These are phyloP conservation scores for Cataglyphis albicans DNA, from an alignment of 2,888 invertebrate genomes.

Conservation along the genomic window DNA sequence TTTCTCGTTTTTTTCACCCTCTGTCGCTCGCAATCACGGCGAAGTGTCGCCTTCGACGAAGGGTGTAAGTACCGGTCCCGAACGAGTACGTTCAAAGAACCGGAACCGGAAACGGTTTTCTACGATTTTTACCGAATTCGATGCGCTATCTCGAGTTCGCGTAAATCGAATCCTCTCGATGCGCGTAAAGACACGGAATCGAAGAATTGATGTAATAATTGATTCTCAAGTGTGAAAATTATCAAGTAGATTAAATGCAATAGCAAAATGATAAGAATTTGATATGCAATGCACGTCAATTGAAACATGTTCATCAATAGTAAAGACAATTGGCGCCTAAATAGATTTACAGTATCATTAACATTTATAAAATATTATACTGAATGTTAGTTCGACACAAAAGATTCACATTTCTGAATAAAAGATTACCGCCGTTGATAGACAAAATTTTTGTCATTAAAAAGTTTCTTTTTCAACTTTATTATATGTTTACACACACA, in stretches of 20 bases:
- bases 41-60: slow-evolving; percentile 69
- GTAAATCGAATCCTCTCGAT: slow-evolving; percentile 49
- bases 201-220: slow-evolving; percentile 25
- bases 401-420: not conserved
- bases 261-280: not conserved
- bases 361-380: not conserved
- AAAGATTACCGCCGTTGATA: not conserved
- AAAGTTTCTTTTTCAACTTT: not conserved
- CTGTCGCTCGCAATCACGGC: slow-evolving; percentile 75
- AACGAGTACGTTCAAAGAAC: slow-evolving; percentile 72
- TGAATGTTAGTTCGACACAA: not conserved
- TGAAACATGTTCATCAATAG: not conserved
- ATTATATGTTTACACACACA: not conserved
- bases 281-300: not conserved
- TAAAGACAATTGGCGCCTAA: not conserved
- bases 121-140: slow-evolving; percentile 65
- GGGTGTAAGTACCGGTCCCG: slow-evolving; percentile 70
- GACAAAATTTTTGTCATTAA: not conserved
- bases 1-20: slow-evolving; percentile 67
- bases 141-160: slow-evolving; percentile 14
- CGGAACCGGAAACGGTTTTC: slow-evolving; percentile 74
- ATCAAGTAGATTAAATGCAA: not conserved
- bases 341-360: not conserved
- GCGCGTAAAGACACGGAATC: slow-evolving; percentile 23
- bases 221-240: not conserved